Percentiles rank a stretch among this genome's conserved stretches.
Evolutionary conservation across 1,140 invertebrate genomes (phyloP).

Genomic region (Phymorhynchus buccinoides): DNA sequence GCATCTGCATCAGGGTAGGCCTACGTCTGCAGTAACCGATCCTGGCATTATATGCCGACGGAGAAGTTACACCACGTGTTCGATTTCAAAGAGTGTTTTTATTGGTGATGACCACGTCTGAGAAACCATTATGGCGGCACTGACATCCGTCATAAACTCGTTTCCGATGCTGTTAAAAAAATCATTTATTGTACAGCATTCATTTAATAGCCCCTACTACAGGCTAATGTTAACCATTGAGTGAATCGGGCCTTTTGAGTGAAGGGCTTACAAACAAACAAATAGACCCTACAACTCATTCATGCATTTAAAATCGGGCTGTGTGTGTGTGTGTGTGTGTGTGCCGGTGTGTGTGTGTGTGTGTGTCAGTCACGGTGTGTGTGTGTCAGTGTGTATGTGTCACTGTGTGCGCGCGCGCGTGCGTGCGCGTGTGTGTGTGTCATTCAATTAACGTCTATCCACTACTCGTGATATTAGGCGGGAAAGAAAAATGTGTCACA

Average conservation of each 20-base stretch:
- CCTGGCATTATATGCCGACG: no score
- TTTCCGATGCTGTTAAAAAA: not conserved
- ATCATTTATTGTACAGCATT: not conserved
- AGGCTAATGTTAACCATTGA: not conserved
- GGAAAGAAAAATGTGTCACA: no score
- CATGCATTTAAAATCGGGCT: not conserved
- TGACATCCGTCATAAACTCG: not conserved
- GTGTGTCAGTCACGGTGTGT: no score
- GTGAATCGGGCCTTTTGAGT: not conserved
- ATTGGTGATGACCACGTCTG: no score
- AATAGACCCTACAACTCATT: not conserved
- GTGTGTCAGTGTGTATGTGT: not conserved
- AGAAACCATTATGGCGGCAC: not conserved
- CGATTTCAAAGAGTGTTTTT: no score
- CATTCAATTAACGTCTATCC: no score
- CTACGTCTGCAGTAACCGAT: no score
- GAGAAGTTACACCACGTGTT: no score
- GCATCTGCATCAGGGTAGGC: no score
- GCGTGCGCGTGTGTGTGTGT: not conserved
- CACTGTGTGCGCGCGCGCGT: not conserved
- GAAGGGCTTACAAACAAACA: not conserved
- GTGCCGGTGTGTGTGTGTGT: not conserved
- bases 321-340: conserved; percentile 27
- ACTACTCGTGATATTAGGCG: no score
- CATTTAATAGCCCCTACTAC: not conserved